A percentile compares a stretch with the other conserved stretches of the same genome.
Evolutionary conservation across 1,140 invertebrate species (phyloP).

Genomic region (Bombus soroeensis): DNA sequence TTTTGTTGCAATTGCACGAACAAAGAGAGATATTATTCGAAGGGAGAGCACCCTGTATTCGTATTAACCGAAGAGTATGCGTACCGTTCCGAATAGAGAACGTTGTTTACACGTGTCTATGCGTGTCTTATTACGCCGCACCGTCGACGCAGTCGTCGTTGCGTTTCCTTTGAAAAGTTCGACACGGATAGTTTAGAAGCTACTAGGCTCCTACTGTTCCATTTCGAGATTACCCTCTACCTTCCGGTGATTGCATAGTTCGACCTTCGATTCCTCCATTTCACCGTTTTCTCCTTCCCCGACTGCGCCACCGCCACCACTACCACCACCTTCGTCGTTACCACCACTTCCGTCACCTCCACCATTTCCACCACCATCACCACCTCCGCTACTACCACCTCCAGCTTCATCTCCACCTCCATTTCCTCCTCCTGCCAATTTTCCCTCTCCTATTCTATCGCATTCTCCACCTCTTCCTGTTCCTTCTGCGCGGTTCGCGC

Average conservation of each 20-base stretch:
- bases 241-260: neutral
- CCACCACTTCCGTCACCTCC: neutral
- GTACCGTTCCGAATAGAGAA: neutral
- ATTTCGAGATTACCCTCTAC: neutral
- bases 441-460: slow-evolving; percentile 29
- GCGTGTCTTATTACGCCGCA: neutral
- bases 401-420: slow-evolving; percentile 20
- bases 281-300: neutral
- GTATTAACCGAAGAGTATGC: too few relatives aligned
- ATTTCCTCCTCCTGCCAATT: slow-evolving; percentile 16
- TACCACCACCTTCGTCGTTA: neutral
- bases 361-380: neutral
- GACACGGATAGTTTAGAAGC: neutral
- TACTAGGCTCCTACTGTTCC: too few relatives aligned
- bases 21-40: neutral
- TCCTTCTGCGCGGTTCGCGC: slow-evolving; percentile 19
- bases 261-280: neutral
- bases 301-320: neutral
- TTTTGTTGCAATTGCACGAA: neutral
- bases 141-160: neutral
- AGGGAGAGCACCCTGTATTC: neutral
- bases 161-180: neutral
- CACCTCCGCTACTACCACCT: slow-evolving; percentile 5
- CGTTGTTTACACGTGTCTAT: neutral
- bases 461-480: slow-evolving; percentile 48